Percentiles rank a stretch among this genome's conserved stretches.
phyloP scores from a whole-genome alignment of 2,113 vertebrate species.

The Ptilonorhynchus violaceus region DNA sequence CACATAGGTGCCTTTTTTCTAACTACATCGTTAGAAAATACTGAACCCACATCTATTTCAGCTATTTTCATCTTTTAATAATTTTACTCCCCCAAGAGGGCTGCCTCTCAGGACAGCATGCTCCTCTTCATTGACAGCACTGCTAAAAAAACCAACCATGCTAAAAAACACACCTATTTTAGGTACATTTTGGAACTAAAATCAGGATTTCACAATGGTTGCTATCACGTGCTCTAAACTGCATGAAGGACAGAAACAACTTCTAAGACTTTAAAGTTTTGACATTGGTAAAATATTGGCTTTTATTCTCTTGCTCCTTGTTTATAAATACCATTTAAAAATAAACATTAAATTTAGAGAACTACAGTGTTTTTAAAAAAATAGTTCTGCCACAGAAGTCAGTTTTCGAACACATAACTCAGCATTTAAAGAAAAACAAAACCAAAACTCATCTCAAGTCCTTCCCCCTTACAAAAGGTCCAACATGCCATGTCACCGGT shows the following conservation, averaged over 20 bases:
- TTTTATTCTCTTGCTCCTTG: neutral
- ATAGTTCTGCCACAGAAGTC: neutral
- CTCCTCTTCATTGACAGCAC: neutral
- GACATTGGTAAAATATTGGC: neutral
- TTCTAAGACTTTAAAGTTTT: neutral
- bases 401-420: neutral
- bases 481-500: constrained; percentile 42
- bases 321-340: neutral
- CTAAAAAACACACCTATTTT: neutral
- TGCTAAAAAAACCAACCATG: neutral
- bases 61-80: neutral
- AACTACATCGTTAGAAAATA: neutral
- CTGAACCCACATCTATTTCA: neutral
- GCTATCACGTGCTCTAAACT: neutral
- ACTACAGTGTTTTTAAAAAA: neutral
- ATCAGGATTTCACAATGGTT: neutral
- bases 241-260: neutral
- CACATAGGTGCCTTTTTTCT: neutral
- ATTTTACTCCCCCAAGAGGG: neutral
- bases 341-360: neutral
- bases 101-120: neutral
- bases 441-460: neutral
- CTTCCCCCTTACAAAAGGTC: neutral
- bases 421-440: neutral
- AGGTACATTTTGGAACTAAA: neutral